Conservation (phyloP, 2,888 invertebrate species). For the Romanomermis culicivorax region DNA sequence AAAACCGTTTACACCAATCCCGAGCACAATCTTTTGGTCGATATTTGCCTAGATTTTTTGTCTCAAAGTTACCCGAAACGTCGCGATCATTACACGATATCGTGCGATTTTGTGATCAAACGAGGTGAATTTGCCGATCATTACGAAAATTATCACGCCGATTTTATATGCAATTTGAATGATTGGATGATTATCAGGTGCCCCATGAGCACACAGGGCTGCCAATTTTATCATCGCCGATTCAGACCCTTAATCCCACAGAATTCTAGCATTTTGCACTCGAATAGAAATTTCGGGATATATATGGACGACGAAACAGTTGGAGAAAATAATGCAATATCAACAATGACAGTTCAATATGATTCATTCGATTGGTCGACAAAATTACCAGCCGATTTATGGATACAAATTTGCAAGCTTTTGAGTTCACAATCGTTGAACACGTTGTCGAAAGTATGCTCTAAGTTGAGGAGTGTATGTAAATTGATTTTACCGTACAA, state of each 20-base stretch:
- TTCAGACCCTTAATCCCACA: neutral
- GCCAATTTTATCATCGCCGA: slow-evolving; percentile 30
- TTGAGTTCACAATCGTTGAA: neutral
- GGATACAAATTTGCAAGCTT: neutral
- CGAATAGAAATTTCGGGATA: too few species aligned
- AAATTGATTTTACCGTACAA: neutral
- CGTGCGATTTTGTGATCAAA: slow-evolving; percentile 34
- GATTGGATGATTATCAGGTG: slow-evolving; percentile 36
- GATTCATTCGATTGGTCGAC: neutral
- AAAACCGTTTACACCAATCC: neutral
- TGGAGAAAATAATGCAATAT: neutral
- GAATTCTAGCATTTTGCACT: neutral
- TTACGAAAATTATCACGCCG: slow-evolving; percentile 34
- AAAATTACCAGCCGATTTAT: neutral
- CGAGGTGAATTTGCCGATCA: slow-evolving; percentile 35
- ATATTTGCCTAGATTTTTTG: slow-evolving; percentile 31
- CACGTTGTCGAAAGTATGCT: neutral
- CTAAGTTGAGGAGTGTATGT: neutral
- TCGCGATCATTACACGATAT: slow-evolving; percentile 33
- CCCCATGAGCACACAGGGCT: slow-evolving; percentile 34
- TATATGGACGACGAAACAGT: neutral
- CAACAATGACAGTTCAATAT: too few species aligned
- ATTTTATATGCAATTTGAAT: slow-evolving; percentile 34
- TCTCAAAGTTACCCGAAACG: slow-evolving; percentile 31
- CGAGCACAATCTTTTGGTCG: slow-evolving; percentile 26